Conservation (phyloP, 2,113 vertebrate genomes). For the Diadophis punctatus region DNA sequence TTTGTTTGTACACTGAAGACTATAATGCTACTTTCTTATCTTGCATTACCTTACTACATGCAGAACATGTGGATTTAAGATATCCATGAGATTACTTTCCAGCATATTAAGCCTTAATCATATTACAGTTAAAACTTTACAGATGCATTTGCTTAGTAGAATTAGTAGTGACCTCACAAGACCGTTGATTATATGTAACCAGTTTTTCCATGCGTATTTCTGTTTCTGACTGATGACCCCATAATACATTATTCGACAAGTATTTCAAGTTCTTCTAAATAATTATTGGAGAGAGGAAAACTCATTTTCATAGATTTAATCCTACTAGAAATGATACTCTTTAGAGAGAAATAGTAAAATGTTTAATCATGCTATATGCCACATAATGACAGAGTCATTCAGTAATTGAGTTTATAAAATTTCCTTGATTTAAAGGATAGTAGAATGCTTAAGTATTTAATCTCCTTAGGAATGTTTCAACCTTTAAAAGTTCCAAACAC, state of each 20-base stretch:
- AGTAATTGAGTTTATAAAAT: slow-evolving; percentile 61
- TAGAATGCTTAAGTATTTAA: slow-evolving; percentile 65
- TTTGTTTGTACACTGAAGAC: background rate
- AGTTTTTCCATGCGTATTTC: slow-evolving; percentile 41
- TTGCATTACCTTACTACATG: background rate
- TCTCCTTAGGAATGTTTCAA: slow-evolving; percentile 57
- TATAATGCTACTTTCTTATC: background rate
- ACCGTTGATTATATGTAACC: slow-evolving; percentile 33
- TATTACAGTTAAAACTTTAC: background rate
- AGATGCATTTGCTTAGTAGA: slow-evolving; percentile 1
- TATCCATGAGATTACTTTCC: slow-evolving; percentile 12
- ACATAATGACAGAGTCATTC: slow-evolving; percentile 62
- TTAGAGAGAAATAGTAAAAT: slow-evolving; percentile 57
- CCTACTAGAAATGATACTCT: slow-evolving; percentile 53
- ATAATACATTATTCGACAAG: slow-evolving; percentile 41
- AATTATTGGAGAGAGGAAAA: slow-evolving; percentile 64
- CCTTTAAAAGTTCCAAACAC: slow-evolving; percentile 42
- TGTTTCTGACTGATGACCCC: slow-evolving; percentile 21
- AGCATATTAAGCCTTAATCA: slow-evolving; percentile 13
- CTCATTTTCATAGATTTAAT: slow-evolving; percentile 65
- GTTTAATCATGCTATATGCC: slow-evolving; percentile 63
- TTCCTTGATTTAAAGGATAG: slow-evolving; percentile 60
- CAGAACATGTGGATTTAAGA: background rate
- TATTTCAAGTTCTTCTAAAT: slow-evolving; percentile 51
- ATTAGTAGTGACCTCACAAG: background rate